Base-by-base conservation (phyloP, 2,888 invertebrate species). In the Agelastica alni region DNA sequence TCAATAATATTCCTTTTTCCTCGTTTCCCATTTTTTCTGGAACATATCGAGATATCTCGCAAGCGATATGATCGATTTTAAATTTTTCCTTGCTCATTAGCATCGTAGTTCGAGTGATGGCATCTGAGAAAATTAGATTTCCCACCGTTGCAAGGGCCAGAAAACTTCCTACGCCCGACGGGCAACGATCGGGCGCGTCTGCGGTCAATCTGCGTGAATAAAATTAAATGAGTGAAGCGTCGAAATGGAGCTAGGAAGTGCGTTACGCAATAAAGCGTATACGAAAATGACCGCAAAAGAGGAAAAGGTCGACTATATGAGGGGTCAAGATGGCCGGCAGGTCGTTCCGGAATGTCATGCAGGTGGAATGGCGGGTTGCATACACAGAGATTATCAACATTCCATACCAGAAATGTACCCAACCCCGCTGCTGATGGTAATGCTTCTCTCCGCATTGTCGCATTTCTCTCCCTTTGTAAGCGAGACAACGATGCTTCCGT, bases 331-430 rank as follows among this genome's bases (percentile, higher is more conserved):
- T 66, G 67, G 64, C 60, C 67, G 60, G 65, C 59, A 68, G 67
- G 54, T 34, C 66, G 66, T 69, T 64, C 56, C 58, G 66, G 64
- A 70, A 70, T 70, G 68, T 65, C 65, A 52, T 64, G 66, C 66
- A 65, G 66, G 69, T 68, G 66, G 66, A 56, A 20, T 51, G 54
- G 46, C 36, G 51, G 48, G 56, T 58, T 53, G 56, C 59, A 62
- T 59, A 63, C 60, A 65, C 68, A 62, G 62, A 68, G 69, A 72
- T 72, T 72, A 71, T 75, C 70, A 70, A 72, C 74, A 75, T 75
- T 75, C 75, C 74, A 66, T 61, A 58, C 63, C 65, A 65, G 70
- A 72, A 73, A 72, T 72, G 67, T 66, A 60, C 65, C 67, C 67
- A 66, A 60, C 65, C 67, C 67, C 39, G 70, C 71, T 71, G n/a